phyloP scores from a whole-genome alignment of 2,113 vertebrate genomes.

The Gymnocephalus cernua region DNA sequence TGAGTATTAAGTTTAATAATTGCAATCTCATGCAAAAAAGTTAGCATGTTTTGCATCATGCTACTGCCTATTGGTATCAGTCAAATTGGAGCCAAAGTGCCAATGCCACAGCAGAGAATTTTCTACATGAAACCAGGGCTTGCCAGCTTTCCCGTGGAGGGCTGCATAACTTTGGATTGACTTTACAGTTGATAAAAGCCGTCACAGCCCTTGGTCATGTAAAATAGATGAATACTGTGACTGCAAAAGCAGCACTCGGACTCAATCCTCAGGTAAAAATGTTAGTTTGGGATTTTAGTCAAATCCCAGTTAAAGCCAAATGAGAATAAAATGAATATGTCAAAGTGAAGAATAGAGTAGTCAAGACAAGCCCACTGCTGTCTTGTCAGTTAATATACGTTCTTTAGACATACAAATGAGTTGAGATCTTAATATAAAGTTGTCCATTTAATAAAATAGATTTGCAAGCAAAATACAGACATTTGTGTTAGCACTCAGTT shows the following conservation, averaged over 20 bases:
- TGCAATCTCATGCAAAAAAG: slow-evolving; percentile 42
- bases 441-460: slow-evolving; percentile 78
- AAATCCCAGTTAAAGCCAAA: neutral
- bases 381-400: too few relatives aligned
- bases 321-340: neutral
- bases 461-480: slow-evolving; percentile 76
- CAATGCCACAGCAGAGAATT: too few relatives aligned
- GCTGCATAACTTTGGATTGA: neutral
- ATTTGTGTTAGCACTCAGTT: slow-evolving; percentile 45
- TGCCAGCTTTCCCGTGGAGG: neutral
- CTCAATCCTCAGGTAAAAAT: neutral
- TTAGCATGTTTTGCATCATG: slow-evolving; percentile 3
- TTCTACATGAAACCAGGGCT: neutral
- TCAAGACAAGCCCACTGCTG: neutral
- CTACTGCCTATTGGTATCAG: neutral
- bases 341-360: neutral
- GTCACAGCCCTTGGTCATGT: too few relatives aligned
- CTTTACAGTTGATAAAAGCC: neutral
- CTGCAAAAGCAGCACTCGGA: neutral
- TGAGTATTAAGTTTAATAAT: neutral
- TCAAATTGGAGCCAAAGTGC: neutral
- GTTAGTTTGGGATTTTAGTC: neutral
- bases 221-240: neutral
- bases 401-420: slow-evolving; percentile 28
- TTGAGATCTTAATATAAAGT: slow-evolving; percentile 33